Conservation (phyloP, 2,888 invertebrate genomes). For the Bembecia ichneumoniformis region DNA sequence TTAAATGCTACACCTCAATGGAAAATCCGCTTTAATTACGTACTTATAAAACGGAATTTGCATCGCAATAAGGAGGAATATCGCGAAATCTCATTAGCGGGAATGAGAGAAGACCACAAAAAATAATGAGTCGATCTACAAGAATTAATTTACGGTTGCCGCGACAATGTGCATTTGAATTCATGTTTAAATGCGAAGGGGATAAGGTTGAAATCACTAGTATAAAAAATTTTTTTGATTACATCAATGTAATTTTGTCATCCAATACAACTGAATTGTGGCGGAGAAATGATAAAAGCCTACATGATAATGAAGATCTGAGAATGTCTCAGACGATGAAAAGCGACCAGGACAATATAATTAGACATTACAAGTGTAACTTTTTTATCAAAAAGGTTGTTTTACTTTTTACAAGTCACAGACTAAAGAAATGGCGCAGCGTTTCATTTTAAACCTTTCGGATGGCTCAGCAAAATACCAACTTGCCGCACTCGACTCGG, state of each 20-base stretch:
- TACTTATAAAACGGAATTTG: conserved; percentile 16
- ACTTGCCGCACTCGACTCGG: too few relatives aligned
- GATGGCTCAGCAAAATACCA: too few relatives aligned
- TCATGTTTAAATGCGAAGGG: background rate
- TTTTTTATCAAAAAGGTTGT: background rate
- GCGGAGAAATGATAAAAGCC: conserved; percentile 12
- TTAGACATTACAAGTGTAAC: conserved; percentile 3
- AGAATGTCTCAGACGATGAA: conserved; percentile 5
- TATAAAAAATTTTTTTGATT: background rate
- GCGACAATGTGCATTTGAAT: background rate
- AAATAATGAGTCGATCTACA: conserved; percentile 41
- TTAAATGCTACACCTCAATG: background rate
- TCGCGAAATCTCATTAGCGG: conserved; percentile 47
- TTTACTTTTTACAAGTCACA: too few relatives aligned
- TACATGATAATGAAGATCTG: conserved; percentile 12
- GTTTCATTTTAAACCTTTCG: too few relatives aligned
- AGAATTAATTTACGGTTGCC: conserved; percentile 4
- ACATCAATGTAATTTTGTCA: conserved; percentile 4
- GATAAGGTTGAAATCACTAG: conserved; percentile 5
- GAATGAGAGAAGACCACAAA: conserved; percentile 40
- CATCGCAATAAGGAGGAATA: conserved; percentile 29
- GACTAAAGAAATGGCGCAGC: too few relatives aligned
- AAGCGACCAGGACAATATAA: conserved; percentile 4
- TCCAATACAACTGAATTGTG: conserved; percentile 10
- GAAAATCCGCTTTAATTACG: conserved; percentile 1